Evolutionary conservation across 2,888 invertebrate genomes (phyloP).

Genomic region (Sminthurides aquaticus): DNA sequence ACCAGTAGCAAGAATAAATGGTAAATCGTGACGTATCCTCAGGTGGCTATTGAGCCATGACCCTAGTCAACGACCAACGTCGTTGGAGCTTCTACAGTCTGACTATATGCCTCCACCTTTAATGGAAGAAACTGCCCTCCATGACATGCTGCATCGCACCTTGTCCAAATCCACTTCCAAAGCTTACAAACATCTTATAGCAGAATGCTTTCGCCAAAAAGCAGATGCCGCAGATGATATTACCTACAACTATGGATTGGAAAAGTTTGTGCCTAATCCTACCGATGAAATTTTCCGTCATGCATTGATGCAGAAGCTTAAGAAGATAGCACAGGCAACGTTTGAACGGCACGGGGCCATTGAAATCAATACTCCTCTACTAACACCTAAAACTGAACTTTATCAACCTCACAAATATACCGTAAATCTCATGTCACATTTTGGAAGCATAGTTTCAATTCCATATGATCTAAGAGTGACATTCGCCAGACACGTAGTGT

Average conservation of each 20-base stretch:
- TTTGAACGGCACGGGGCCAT: constrained; percentile 73
- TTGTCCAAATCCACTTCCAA: constrained; percentile 72
- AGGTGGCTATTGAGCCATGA: constrained; percentile 79
- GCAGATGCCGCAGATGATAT: constrained; percentile 64
- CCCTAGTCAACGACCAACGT: constrained; percentile 71
- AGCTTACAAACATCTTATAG: constrained; percentile 64
- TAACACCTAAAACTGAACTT: constrained; percentile 64
- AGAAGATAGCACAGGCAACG: constrained; percentile 29
- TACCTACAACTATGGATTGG: constrained; percentile 61
- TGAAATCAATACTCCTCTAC: constrained; percentile 67
- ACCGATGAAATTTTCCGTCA: constrained; percentile 11
- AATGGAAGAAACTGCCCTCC: constrained; percentile 76
- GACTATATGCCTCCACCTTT: constrained; percentile 75
- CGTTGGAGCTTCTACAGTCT: constrained; percentile 72
- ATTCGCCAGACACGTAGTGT: constrained; percentile 73
- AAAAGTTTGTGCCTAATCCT: constrained; percentile 15
- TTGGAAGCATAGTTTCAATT: constrained; percentile 73
- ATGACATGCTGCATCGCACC: constrained; percentile 72
- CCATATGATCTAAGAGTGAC: constrained; percentile 76
- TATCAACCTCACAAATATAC: constrained; percentile 55
- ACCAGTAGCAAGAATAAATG: background rate
- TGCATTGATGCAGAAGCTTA: constrained; percentile 33
- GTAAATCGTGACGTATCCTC: background rate
- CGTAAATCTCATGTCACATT: constrained; percentile 77
- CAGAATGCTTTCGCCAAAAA: constrained; percentile 55